phyloP scores from a whole-genome alignment of 2,888 invertebrate genomes.

The Archaeoteleia sp. region DNA sequence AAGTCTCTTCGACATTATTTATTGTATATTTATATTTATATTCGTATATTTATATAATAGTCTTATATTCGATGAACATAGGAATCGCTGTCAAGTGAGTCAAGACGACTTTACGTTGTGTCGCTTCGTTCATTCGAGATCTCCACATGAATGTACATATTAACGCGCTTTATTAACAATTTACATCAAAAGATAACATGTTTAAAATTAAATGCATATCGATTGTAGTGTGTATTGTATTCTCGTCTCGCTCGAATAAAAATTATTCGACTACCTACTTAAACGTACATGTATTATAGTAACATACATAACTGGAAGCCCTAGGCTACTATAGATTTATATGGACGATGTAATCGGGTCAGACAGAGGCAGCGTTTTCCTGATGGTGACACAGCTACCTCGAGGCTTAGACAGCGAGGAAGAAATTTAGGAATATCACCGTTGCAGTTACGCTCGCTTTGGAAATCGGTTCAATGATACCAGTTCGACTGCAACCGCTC shows the following conservation, averaged over 20 bases:
- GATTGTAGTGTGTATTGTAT: slow-evolving; percentile 51
- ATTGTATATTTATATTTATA: slow-evolving; percentile 20
- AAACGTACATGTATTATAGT: slow-evolving; percentile 67
- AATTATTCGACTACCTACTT: slow-evolving; percentile 72
- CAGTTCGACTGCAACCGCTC: slow-evolving; percentile 43
- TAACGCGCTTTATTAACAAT: slow-evolving; percentile 66
- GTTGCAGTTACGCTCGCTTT: slow-evolving; percentile 13
- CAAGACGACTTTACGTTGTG: slow-evolving; percentile 26
- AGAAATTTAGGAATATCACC: slow-evolving; percentile 49
- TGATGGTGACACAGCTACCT: slow-evolving; percentile 51
- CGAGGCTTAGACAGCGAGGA: slow-evolving; percentile 40
- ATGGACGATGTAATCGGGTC: slow-evolving; percentile 72
- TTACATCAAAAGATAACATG: slow-evolving; percentile 73
- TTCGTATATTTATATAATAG: slow-evolving; percentile 41
- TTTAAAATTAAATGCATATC: slow-evolving; percentile 66
- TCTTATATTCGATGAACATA: slow-evolving; percentile 51
- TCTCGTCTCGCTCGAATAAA: slow-evolving; percentile 58
- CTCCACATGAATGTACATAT: slow-evolving; percentile 48
- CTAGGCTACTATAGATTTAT: slow-evolving; percentile 74
- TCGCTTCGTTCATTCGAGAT: slow-evolving; percentile 35
- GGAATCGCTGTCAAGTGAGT: slow-evolving; percentile 47
- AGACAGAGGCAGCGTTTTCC: slow-evolving; percentile 61
- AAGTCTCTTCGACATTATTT: not conserved
- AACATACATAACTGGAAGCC: slow-evolving; percentile 75
- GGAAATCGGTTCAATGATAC: slow-evolving; percentile 30